Base-by-base conservation (phyloP, 1,140 invertebrate species). In the Orius laevigatus region DNA sequence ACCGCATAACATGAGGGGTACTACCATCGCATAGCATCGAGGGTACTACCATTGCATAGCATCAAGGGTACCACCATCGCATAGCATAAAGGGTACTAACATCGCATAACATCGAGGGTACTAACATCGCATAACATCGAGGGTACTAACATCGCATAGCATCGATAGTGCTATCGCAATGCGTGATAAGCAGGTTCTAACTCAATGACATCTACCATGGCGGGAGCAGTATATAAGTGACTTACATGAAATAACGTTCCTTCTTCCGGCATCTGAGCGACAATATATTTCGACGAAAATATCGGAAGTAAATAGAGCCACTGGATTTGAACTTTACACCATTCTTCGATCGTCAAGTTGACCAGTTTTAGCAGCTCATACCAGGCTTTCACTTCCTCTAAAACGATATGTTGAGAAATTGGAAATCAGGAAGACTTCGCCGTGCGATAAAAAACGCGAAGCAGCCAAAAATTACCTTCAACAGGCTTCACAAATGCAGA, bases 221-320 rank as follows among this genome's bases (percentile, higher is more conserved):
- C n/a, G n/a, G n/a, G n/a, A n/a, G n/a, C n/a, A n/a, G n/a, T n/a
- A n/a, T n/a, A n/a, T n/a, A n/a, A n/a, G n/a, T n/a, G n/a, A n/a
- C 20, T 55, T 49, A 61, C 62, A 52, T 60, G 61, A 62, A 89
- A 92, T 46, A 88, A 63, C 9, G 72, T 66, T 6, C 81, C 85
- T 67, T 95, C 91, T 60, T 89, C 81, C 0, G 89, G 90, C 77
- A 97, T 86, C 67, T 95, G 90, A 1, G 79, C 77, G 31, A 89
- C 79, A 53, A 95, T 94, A 60, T 95, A 89, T 60, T 88, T 85
- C 1, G 88, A 92, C 2, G 84, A 85, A 65, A 95, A 95, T 56
- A 95, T 90, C 1, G 88, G 88, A 54, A 93, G 67, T 18, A 95
- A 67, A 63, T 94, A 92, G n/a, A 93, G 68, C 80, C 87, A 95